phyloP scores from a whole-genome alignment of 2,797 vertebrate genomes.

The Centroberyx gerrardi region DNA sequence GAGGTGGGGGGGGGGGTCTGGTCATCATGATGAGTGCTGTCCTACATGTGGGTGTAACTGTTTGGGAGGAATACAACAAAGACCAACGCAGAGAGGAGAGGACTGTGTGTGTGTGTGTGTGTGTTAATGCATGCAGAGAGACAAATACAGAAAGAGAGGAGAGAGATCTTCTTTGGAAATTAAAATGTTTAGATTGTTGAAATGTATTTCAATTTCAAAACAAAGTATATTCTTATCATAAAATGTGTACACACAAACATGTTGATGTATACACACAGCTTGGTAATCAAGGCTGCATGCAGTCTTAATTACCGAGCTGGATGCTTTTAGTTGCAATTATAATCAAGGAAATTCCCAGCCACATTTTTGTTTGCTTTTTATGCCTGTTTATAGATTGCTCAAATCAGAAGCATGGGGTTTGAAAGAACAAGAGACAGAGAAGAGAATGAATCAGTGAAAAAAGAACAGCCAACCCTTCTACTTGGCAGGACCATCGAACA shows the following conservation, averaged over 20 bases:
- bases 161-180: too few relatives aligned
- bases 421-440: too few relatives aligned
- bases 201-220: too few relatives aligned
- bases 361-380: neutral
- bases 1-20: neutral
- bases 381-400: neutral
- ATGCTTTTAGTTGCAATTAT: neutral
- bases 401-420: too few relatives aligned
- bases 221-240: too few relatives aligned
- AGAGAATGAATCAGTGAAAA: too few relatives aligned
- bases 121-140: neutral
- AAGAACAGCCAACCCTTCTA: too few relatives aligned
- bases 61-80: neutral
- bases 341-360: neutral
- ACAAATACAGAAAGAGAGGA: neutral
- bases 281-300: neutral
- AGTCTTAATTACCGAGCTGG: neutral
- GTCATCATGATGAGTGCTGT: conserved; percentile 21
- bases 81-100: neutral
- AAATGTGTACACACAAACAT: neutral
- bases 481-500: too few relatives aligned
- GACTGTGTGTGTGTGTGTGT: conserved; percentile 3
- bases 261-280: too few relatives aligned
- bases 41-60: neutral
- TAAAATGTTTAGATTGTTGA: too few relatives aligned